Base-by-base conservation (phyloP, 2,888 invertebrate species). In the Antheraea yamamai region DNA sequence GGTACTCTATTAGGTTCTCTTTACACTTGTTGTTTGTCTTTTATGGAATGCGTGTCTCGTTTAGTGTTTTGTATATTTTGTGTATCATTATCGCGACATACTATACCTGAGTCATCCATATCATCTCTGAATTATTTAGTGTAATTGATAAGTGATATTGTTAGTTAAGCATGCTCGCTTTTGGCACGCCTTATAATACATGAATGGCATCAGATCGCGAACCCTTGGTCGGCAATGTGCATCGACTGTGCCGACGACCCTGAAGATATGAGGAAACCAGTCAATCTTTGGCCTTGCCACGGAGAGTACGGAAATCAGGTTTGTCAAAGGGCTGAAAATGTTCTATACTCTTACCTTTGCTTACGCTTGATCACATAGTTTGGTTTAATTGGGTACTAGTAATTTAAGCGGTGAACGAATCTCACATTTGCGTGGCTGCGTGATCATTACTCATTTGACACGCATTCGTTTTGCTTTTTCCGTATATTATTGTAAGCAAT, bases 241-340 rank as follows among this genome's bases (percentile, higher is more conserved):
- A 90, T 98, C 95, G 98, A 98, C 96, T 97, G 97, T 78, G 95
- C 97, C 81, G 96, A 96, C 84, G 96, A 96, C 87, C 96, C 96
- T 77, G 97, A 98, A 89, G 98, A 98, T 88, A 96, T 98, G 95
- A 97, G 98, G 95, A 97, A 97, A 90, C 96, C 98, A 77, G 97
- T 99, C 89, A 97, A 97, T 90, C 95, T 98, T 88, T 99, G 98
- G 97, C 98, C 98, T 83, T 99, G 99, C 94, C 99, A 99, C 95
- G 97, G 97, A 88, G 98, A 99, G 95, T 99, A 99, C 91, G 99
- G 99, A 94, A 99, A 99, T 95, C 99, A 99, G 99, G 99, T 99
- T 97, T 95, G 93, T 94, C 81, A 73, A 79, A 84, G 88, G 90
- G 88, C 83, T 89, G 91, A 87, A 83, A 81, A 81, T 82, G 47